Evolutionary conservation across 1,140 invertebrate species (phyloP), one percentile per base, ranked within the genome.

Genomic region (Saccostrea glomerata): DNA sequence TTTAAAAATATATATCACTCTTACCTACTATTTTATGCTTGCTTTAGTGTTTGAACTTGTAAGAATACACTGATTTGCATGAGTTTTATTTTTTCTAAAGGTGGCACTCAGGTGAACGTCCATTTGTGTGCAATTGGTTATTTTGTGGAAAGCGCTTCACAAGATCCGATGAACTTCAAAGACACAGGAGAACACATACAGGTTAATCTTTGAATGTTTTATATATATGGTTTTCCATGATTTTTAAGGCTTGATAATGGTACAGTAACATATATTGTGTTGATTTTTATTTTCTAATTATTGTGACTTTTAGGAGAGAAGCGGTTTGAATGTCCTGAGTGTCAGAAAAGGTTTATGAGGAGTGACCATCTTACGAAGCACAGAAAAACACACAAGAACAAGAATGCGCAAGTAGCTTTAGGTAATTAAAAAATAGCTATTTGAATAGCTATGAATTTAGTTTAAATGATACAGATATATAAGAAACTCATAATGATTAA

Each of bases 271-370:
- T 2, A 17, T 63, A 20, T 1, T 63, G 5, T 60, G 20, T 4
- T 20, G 3, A 60, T 60, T 0, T 60, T 15, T 60, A 17, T 5
- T 5, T 77, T 77, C 15, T 23, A n/a, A n/a, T 15, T 23, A 77
- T 60, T 30, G 2, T 20, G 86, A 13, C 63, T 98, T 93, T 97
- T 97, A 0, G 98, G 98, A 12, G 98, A 99, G 94, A 99, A 99
- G 95, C 98, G 98, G 94, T 99, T 99, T 95, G 97, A 96, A 6
- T 99, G 98, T 94, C 93, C 95, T 15, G 96, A 98, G 36, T 99
- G 98, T 94, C 96, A 96, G 87, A 97, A 98, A 91, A 96, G 97
- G 86, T 99, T 99, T 95, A 99, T 99, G 98, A 96, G 98, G 86
- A 98, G 94, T 89, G 95, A 95, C 73, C 95, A 95, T 85, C 85